Percentiles rank a stretch among this genome's conserved stretches.
phyloP scores from a whole-genome alignment of 2,797 vertebrate species.

The Anas acuta region DNA sequence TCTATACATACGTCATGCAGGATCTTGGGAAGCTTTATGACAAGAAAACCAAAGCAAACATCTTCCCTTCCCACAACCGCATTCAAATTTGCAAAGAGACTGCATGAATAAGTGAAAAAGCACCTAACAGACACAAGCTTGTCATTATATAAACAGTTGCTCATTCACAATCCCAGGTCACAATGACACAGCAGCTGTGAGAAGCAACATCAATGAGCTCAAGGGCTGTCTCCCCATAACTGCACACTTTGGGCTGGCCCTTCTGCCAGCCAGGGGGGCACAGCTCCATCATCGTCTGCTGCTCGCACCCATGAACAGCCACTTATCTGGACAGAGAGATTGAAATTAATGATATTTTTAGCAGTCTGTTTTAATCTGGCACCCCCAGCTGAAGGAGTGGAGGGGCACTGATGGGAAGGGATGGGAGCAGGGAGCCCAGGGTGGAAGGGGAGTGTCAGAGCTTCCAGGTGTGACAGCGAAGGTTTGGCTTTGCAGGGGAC shows the following conservation, averaged over 20 bases:
- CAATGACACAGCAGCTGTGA: accelerated
- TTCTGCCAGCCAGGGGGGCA: accelerated
- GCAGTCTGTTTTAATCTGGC: accelerated
- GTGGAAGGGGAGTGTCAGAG: background rate
- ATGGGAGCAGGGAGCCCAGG: accelerated
- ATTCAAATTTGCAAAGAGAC: background rate
- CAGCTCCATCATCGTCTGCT: accelerated
- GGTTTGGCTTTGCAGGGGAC: background rate
- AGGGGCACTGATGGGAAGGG: background rate
- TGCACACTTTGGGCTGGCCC: accelerated
- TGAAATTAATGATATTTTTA: background rate
- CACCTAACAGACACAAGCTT: background rate
- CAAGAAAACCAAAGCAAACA: background rate
- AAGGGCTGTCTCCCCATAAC: accelerated
- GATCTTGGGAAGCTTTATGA: background rate
- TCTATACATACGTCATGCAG: background rate
- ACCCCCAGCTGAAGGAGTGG: background rate
- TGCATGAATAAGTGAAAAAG: background rate
- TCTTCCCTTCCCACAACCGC: background rate
- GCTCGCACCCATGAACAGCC: accelerated
- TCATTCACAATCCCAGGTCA: background rate
- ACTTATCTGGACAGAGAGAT: background rate
- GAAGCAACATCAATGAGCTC: background rate
- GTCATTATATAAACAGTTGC: background rate
- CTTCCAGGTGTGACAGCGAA: background rate